Evolutionary conservation across 2,797 vertebrate species (phyloP), one percentile per base, ranked within the genome.

Genomic region (Xiphophorus birchmanni): DNA sequence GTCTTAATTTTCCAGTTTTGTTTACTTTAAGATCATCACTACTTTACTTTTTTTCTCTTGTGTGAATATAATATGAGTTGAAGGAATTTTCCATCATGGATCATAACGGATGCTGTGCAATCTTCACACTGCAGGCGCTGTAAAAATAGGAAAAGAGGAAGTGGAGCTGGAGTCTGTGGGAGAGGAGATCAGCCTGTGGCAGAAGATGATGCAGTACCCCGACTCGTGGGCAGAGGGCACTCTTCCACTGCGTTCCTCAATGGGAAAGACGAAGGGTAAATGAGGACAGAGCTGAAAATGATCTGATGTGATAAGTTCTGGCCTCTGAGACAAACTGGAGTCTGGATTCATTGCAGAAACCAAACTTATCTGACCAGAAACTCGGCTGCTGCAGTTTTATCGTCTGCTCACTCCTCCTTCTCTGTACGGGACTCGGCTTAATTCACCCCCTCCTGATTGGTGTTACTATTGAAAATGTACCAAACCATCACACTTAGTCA

Each of bases 201-300:
- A 97, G 94, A 99, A 98, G 94, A 99, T 99, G 98, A 91, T 97
- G 92, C 97, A 97, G 93, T 99, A 98, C 92, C 99, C 98, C 0
- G 97, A 97, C 87, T 99, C 98, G 0, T 99, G 98, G 98, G 98
- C 98, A 9, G 99, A 99, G 96, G 99, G 98, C 88, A 96, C 96
- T 1, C 96, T 99, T 73, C 95, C 93, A 71, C 96, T 99, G 69
- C 97, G 99, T 8, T 94, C 97, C 81, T 96, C 96, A 9, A 99
- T 99, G 98, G 95, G 94, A 82, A 95, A 92, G 81, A 73, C 40
- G 1, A 91, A 92, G 88, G 86, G 35, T 63, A 89, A 93, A 81
- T 1, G 26, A 48, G 52, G 18, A 29, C n/a, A 50, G 15, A 78
- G n/a, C 58, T 7, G 48, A n/a, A 15, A 23, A 54, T 37, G 60